phyloP scores from a whole-genome alignment of 2,888 invertebrate species.

The Stratiomys singularior region DNA sequence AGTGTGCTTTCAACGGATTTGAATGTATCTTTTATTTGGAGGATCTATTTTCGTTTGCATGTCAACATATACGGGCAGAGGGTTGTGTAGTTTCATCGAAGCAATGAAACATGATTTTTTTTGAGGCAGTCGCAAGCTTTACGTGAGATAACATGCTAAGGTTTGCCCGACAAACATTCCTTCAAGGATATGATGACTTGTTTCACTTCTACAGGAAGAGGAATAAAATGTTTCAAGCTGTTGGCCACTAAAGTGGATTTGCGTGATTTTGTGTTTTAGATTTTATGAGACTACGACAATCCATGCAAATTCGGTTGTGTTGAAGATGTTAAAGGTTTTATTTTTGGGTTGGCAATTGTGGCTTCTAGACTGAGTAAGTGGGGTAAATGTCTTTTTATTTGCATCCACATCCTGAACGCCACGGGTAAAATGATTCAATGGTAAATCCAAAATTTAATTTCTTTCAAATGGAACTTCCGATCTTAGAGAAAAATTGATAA shows the following conservation, averaged over 20 bases:
- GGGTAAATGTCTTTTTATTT: no score
- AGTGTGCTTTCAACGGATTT: background rate
- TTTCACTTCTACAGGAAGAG: slow-evolving; percentile 17
- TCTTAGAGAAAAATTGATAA: no score
- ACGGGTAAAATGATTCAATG: no score
- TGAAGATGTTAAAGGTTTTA: background rate
- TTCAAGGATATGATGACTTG: slow-evolving; percentile 32
- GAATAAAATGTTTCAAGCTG: slow-evolving; percentile 36
- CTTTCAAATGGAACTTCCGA: no score
- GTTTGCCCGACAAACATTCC: slow-evolving; percentile 18
- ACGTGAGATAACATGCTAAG: slow-evolving; percentile 41
- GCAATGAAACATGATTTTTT: slow-evolving; percentile 44
- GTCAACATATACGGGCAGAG: background rate
- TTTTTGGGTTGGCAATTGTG: background rate
- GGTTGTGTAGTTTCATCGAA: background rate
- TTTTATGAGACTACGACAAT: background rate
- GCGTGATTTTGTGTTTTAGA: slow-evolving; percentile 28
- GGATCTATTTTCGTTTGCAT: no score
- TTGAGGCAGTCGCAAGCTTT: background rate
- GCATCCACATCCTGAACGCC: no score
- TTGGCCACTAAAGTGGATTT: slow-evolving; percentile 42
- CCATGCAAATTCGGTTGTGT: background rate
- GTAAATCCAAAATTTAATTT: no score
- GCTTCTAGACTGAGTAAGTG: no score
- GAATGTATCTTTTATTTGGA: background rate